These are phyloP conservation scores for Macroglossus sobrinus DNA, from an alignment of 2,113 vertebrate genomes.

Conservation along the genomic window DNA sequence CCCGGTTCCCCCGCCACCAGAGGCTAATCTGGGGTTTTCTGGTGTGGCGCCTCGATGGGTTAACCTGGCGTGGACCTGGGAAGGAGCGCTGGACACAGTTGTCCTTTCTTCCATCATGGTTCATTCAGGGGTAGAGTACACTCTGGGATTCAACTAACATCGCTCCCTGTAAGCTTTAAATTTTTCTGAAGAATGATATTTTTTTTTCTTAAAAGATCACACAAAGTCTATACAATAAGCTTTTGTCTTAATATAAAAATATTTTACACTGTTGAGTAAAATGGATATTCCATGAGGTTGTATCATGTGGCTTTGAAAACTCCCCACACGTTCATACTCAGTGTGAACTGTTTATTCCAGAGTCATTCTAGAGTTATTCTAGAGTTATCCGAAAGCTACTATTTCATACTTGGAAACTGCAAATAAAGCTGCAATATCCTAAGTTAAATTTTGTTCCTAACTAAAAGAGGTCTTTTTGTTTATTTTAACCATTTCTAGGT, in stretches of 20 bases:
- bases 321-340: not conserved
- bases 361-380: not conserved
- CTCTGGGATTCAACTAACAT: not conserved
- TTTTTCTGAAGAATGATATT: not conserved
- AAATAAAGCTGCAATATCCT: not conserved
- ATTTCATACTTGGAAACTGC: not conserved
- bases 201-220: constrained; percentile 22
- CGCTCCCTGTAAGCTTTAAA: not conserved
- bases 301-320: not conserved
- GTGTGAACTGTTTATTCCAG: not conserved
- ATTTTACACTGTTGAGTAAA: not conserved
- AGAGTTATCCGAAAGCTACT: not conserved
- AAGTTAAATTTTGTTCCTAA: constrained; percentile 22
- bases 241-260: constrained; percentile 13
- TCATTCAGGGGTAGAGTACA: not conserved
- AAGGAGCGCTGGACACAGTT: not conserved
- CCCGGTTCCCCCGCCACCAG: not conserved
- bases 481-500: constrained; percentile 80
- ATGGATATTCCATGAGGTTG: not conserved
- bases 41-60: not conserved
- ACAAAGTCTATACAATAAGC: not conserved
- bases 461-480: not conserved
- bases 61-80: not conserved
- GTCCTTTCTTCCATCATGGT: not conserved
- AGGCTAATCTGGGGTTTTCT: not conserved